Base-by-base conservation (phyloP, 2,888 invertebrate genomes). In the Agelastica alni region DNA sequence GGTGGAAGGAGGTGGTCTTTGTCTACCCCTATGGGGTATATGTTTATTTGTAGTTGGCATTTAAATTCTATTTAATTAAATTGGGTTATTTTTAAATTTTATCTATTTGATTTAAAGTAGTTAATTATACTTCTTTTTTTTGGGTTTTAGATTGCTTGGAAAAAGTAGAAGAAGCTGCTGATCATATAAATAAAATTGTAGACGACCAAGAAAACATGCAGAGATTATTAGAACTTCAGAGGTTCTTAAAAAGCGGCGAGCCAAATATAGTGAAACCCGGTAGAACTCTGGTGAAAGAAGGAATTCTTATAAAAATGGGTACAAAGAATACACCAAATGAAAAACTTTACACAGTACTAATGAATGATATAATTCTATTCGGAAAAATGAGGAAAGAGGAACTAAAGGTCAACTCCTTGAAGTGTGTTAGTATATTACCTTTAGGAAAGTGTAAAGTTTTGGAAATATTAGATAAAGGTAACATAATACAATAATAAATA, bases 331-430 rank as follows among this genome's bases (percentile, higher is more conserved):
- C 75, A 52, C 73, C 72, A 18, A 77, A 82, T 51, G 62, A 67
- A 54, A 83, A 82, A 63, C 75, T 87, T 4, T 86, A 87, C 70
- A 85, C 88, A 58, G 81, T 89, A 59, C 78, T 90, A 10, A 83
- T 88, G 76, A 87, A 83, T 10, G 91, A 91, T 68, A 85, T 87
- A 64, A 78, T 91, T 36, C 78, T 91, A 72, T 88, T 88, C 68
- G 88, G 87, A 67, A 89, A 88, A 76, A 79, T 84, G 44, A 75
- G 80, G 47, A 81, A 82, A 10, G 79, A 82, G 43, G 78, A 83
- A 1, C 77, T 80, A 2, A 80, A 81, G 20, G 79, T 83, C 7
- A 83, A 83, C 65, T 83, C 84, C 0, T 68, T 88, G 4, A 82
- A 82, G 63, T 85, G 87, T 61, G 82, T 83, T 56, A 84, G 85